Evolutionary conservation across 2,797 vertebrate species (phyloP).

Genomic region (Acipenser transmontanus): DNA sequence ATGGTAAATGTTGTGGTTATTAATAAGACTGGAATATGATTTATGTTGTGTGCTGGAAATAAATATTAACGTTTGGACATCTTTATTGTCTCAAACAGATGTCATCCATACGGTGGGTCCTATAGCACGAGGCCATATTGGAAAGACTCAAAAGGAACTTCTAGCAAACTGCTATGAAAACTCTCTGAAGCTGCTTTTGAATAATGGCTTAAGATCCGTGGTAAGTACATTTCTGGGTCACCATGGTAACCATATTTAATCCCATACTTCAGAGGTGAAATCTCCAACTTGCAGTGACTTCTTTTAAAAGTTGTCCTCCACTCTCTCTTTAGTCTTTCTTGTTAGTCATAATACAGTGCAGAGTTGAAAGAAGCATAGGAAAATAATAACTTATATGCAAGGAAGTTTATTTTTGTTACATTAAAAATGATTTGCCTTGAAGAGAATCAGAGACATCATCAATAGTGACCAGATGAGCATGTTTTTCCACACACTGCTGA

Average conservation of each 20-base stretch:
- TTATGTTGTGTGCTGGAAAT: not conserved
- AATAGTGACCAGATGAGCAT: too few relatives aligned
- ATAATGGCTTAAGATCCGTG: constrained; percentile 79
- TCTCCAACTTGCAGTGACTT: not conserved
- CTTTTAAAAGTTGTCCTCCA: not conserved
- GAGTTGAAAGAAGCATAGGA: not conserved
- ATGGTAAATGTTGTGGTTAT: too few relatives aligned
- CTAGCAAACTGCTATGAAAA: constrained; percentile 89
- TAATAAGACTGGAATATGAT: too few relatives aligned
- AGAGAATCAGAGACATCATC: too few relatives aligned
- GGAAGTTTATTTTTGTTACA: too few relatives aligned
- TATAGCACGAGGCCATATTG: constrained; percentile 84
- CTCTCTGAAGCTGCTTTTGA: constrained; percentile 83
- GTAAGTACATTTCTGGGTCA: constrained; percentile 64
- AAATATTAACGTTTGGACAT: not conserved
- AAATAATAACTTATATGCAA: not conserved
- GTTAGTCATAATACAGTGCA: not conserved
- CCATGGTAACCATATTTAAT: not conserved
- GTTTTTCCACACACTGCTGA: too few relatives aligned
- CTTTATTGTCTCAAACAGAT: constrained; percentile 57
- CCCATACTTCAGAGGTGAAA: not conserved
- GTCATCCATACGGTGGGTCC: constrained; percentile 97
- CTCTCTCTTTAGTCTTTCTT: not conserved
- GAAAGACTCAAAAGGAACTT: constrained; percentile 72
- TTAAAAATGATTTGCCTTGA: too few relatives aligned